Conservation (phyloP, 1,140 invertebrate genomes). For the Lepidurus arcticus region DNA sequence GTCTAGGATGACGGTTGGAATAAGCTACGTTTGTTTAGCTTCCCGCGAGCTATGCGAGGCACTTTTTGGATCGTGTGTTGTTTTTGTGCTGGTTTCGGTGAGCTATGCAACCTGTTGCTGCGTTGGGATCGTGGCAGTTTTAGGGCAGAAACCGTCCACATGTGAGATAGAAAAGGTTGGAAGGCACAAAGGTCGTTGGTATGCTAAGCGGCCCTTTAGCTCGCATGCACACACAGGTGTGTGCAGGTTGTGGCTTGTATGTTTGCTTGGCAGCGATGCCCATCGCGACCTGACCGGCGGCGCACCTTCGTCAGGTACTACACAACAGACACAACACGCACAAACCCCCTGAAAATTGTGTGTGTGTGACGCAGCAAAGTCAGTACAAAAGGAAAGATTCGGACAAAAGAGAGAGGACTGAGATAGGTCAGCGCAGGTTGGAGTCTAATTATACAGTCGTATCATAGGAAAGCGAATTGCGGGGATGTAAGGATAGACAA, state of each 20-base stretch:
- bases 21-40: too few relatives aligned
- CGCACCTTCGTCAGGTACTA: background rate
- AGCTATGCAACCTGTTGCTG: background rate
- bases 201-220: background rate
- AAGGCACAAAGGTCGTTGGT: background rate
- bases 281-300: conserved; percentile 6
- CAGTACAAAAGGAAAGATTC: too few relatives aligned
- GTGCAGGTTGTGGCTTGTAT: too few relatives aligned
- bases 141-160: background rate
- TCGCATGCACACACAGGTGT: conserved; percentile 15
- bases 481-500: too few relatives aligned
- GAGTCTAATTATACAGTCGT: too few relatives aligned
- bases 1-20: too few relatives aligned
- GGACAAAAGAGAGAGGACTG: too few relatives aligned
- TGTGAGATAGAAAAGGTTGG: background rate
- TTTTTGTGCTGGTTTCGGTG: background rate
- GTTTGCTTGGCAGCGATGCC: conserved; percentile 8
- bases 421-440: too few relatives aligned
- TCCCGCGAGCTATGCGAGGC: background rate
- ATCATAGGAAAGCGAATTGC: too few relatives aligned
- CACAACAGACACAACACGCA: background rate
- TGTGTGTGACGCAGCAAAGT: too few relatives aligned
- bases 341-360: too few relatives aligned
- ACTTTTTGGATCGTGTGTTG: background rate
- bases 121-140: background rate